Conservation (phyloP, 1,140 invertebrate species). For the Cydia splendana region DNA sequence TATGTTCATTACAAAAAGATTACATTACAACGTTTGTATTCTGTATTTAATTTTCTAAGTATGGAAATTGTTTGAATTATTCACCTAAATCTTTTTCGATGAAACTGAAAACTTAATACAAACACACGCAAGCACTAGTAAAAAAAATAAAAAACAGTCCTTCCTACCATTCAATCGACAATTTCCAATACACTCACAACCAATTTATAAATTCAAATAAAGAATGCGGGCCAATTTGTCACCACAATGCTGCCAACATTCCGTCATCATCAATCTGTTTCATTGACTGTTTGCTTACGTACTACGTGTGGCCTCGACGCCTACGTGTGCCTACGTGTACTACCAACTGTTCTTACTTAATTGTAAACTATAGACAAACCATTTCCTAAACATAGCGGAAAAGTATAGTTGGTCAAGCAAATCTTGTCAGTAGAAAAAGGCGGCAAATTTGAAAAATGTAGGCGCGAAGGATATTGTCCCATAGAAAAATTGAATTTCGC, state of each 20-base stretch:
- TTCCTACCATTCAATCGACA: neutral
- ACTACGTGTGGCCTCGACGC: constrained; percentile 48
- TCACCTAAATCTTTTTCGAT: no score
- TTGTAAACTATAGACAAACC: constrained; percentile 34
- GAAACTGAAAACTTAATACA: no score
- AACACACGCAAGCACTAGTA: neutral
- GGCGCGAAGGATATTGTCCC: no score
- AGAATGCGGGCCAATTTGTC: constrained; percentile 30
- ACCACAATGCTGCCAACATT: constrained; percentile 35
- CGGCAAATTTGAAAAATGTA: no score
- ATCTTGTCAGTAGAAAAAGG: no score
- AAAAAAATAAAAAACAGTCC: neutral
- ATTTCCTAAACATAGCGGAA: no score
- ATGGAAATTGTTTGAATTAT: no score
- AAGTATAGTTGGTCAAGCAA: no score
- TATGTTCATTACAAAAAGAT: no score
- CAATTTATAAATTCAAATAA: constrained; percentile 28
- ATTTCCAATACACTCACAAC: constrained; percentile 6
- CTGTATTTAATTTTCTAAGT: no score
- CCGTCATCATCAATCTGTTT: constrained; percentile 45
- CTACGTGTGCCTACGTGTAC: constrained; percentile 41
- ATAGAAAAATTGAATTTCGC: no score
- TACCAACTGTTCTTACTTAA: neutral
- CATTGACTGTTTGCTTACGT: constrained; percentile 54
- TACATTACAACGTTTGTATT: no score